phyloP scores from a whole-genome alignment of 2,113 vertebrate genomes.

The Raja brachyura region DNA sequence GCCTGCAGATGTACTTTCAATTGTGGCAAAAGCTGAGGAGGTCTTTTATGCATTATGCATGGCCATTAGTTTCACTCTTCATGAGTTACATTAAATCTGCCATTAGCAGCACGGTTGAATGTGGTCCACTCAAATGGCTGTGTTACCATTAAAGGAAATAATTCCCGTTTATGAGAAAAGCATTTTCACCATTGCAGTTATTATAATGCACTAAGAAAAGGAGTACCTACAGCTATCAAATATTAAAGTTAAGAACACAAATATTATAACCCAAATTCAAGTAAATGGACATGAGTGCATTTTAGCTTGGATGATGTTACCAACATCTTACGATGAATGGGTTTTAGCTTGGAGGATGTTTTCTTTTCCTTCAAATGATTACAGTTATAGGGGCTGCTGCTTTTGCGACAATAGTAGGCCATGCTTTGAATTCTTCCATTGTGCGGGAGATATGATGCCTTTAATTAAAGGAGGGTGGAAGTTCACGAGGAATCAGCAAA shows the following conservation, averaged over 20 bases:
- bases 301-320: background rate
- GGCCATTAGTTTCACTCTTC: conserved; percentile 33
- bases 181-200: background rate
- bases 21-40: conserved; percentile 32
- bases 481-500: too few relatives aligned
- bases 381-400: background rate
- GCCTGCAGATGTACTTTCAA: conserved; percentile 39
- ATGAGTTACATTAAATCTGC: conserved; percentile 22
- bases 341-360: background rate
- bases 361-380: background rate
- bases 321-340: background rate
- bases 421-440: too few relatives aligned
- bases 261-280: background rate
- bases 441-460: background rate
- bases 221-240: background rate
- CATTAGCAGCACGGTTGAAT: conserved; percentile 38
- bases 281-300: background rate
- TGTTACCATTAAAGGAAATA: conserved; percentile 26
- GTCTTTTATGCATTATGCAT: conserved; percentile 42
- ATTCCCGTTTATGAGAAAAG: background rate
- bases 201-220: conserved; percentile 20
- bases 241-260: rapidly evolving
- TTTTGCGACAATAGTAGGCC: too few relatives aligned
- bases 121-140: conserved; percentile 37
- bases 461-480: too few relatives aligned